phyloP scores from a whole-genome alignment of 1,140 invertebrate genomes.

The Phocides pigmalion region DNA sequence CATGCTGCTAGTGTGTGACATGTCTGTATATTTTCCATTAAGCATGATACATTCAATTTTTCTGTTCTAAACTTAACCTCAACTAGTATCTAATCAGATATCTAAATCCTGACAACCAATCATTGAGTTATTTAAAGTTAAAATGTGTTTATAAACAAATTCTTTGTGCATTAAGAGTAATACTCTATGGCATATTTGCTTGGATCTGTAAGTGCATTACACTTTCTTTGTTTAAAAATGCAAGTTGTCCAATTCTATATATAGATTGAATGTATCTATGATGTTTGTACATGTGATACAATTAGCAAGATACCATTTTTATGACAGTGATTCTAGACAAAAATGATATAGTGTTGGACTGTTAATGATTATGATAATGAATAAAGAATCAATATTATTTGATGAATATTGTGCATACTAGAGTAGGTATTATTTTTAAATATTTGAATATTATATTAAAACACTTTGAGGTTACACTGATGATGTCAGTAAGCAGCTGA shows the following conservation, averaged over 20 bases:
- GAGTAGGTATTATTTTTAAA: too few species aligned
- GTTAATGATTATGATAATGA: too few species aligned
- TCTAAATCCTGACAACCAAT: too few species aligned
- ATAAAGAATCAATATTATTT: neutral
- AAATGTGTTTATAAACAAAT: conserved; percentile 27
- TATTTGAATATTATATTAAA: too few species aligned
- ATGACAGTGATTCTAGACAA: neutral
- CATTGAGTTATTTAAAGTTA: neutral
- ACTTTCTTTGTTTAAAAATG: conserved; percentile 72
- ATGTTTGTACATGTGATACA: conserved; percentile 8
- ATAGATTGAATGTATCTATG: conserved; percentile 62
- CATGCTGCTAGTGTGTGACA: conserved; percentile 25
- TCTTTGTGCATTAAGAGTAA: neutral
- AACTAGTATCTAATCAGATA: neutral
- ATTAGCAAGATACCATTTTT: neutral
- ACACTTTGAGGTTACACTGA: conserved; percentile 23
- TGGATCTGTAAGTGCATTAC: conserved; percentile 9
- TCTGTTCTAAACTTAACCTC: conserved; percentile 42
- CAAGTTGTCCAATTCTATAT: conserved; percentile 72
- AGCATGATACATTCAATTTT: conserved; percentile 12
- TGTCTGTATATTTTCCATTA: conserved; percentile 13
- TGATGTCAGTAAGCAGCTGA: conserved; percentile 17
- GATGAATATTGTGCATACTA: neutral
- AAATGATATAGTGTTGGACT: neutral
- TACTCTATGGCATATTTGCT: conserved; percentile 8